These are phyloP conservation scores for Fringilla coelebs DNA, from an alignment of 2,797 vertebrate species.

Conservation along the genomic window DNA sequence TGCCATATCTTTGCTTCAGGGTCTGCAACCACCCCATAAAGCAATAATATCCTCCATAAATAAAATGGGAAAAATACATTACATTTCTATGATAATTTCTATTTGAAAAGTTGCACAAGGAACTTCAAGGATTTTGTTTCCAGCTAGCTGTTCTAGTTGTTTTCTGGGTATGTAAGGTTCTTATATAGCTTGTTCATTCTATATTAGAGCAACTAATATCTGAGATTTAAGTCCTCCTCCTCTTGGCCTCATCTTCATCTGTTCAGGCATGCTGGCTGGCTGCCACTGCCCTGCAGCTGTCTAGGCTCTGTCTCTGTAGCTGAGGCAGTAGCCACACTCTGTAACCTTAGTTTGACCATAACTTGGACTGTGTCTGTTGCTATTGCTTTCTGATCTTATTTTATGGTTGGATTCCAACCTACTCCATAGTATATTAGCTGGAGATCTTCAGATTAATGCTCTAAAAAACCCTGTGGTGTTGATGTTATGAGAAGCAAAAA, in stretches of 20 bases:
- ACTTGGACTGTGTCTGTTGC: not conserved
- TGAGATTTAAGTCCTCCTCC: not conserved
- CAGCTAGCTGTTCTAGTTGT: not conserved
- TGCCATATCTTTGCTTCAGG: not conserved
- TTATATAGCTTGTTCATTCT: not conserved
- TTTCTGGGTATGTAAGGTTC: not conserved
- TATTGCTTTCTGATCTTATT: not conserved
- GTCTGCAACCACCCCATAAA: not conserved
- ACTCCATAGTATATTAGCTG: not conserved
- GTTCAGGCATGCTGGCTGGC: not conserved
- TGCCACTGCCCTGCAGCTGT: slow-evolving; percentile 12
- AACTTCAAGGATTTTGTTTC: not conserved
- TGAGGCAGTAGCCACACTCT: not conserved
- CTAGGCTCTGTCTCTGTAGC: not conserved
- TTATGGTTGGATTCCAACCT: not conserved
- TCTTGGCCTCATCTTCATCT: not conserved
- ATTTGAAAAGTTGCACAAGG: not conserved
- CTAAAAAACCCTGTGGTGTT: not conserved
- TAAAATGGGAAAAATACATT: not conserved
- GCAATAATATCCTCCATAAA: not conserved
- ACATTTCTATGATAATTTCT: not conserved
- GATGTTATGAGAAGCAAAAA: not conserved
- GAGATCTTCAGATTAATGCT: not conserved
- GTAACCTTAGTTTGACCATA: not conserved
- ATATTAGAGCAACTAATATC: not conserved